Base-by-base conservation (phyloP, 2,888 invertebrate genomes). In the Psylliodes chrysocephalus region DNA sequence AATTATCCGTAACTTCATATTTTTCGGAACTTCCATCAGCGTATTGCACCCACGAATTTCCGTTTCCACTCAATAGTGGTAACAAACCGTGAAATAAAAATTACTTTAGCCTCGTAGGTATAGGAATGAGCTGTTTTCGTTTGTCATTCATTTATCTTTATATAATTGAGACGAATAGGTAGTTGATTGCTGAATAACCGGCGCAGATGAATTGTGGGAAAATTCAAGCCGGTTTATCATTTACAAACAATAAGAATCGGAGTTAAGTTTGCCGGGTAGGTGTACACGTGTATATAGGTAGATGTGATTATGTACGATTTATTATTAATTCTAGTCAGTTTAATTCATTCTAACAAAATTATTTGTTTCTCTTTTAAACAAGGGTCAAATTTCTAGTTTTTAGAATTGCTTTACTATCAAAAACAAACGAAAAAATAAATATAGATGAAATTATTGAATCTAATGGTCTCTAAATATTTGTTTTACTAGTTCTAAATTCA, bases 81-180 rank as follows among this genome's bases (percentile, higher is more conserved):
- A 66, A 40, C 57, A 44, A 63, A 61, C 35, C 63, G 57, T 66
- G 49, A 66, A 60, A 53, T 60, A 25, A 61, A 51, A 35, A 65
- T 66, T 12, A 56, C 25, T 62, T 52, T 54, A 65, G 60, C 63
- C 62, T 64, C 42, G 54, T 64, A 56, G 51, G 47, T 64, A 38
- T 54, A 52, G 38, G 18, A 46, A 60, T 57, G 30, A 53, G 57
- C 44, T 33, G 22, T 54, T 59, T 63, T 59, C 40, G 38, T 38
- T 35, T 63, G 53, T 59, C 62, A 44, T 62, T 51, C 42, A 42
- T 62, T 55, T 55, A 55, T 59, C 53, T 53, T n/a, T 49, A 33
- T 40, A 40, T 59, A 59, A 63, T 63, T 53, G 40, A 63, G 53
- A 63, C 51, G 55, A 64, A 54, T 60, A 46, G 55, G 59, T 18